Evolutionary conservation across 2,113 vertebrate species (phyloP), one percentile per base, ranked within the genome.

Genomic region (Odobenus rosmarus): DNA sequence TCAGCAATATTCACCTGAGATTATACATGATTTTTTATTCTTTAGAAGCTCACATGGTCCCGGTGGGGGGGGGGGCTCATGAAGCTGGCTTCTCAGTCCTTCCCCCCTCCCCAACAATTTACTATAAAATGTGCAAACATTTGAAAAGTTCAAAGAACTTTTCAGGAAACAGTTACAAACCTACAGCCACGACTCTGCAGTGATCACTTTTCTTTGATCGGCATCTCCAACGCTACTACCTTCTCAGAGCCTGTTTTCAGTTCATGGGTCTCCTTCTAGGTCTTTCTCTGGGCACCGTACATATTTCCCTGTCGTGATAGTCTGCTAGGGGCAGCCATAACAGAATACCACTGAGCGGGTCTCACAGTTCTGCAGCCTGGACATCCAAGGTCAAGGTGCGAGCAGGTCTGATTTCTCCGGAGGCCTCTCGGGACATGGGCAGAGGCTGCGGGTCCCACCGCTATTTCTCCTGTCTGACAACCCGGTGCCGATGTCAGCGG

Each of bases 391-490:
- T 49, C 53, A 92, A 61, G 69, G 24, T 31, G 18, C 3, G 3
- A 21, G 80, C 23, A 19, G 10, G 23, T 59, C 0, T 74, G 51
- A 16, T 18, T 13, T 89, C 42, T 55, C 36, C 8, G 46, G 36
- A 57, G 4, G 15, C 23, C 42, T 55, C 36, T 42, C 26, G 2
- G 62, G 71, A 87, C 13, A 33, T 0, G 61, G 92, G 21, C 24
- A 4, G 4, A 12, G n/a, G n/a, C 12, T 4, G 28, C 6, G 18
- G 57, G 55, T 24, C 4, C 46, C 28, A 4, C 8, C 16, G 7
- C 55, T 53, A 33, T 15, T 5, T 49, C 9, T 36, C 39, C 6
- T 24, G 33, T 64, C 46, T 23, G 42, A 86, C 9, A 16, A 19
- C 19, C 2, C 7, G 23, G 33, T 36, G 51, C 86, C 19, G 15